phyloP scores from a whole-genome alignment of 2,113 vertebrate species.

The Oncorhynchus kisutch region DNA sequence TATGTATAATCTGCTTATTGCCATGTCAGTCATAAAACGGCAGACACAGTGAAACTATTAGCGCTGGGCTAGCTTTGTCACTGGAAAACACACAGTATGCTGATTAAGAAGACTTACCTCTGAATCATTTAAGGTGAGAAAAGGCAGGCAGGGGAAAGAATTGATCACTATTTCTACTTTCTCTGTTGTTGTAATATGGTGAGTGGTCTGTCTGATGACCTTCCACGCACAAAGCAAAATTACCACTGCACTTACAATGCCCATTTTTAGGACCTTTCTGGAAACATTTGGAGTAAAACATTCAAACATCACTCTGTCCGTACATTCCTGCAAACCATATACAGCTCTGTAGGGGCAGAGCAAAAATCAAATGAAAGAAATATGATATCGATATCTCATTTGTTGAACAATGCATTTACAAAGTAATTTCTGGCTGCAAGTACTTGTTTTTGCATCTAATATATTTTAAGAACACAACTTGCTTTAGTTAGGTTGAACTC shows the following conservation, averaged over 20 bases:
- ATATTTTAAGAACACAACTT: too few species aligned
- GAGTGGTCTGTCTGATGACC: slow-evolving; percentile 47
- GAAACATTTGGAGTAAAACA: slow-evolving; percentile 57
- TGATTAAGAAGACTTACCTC: slow-evolving; percentile 78
- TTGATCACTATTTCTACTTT: slow-evolving; percentile 62
- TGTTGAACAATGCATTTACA: not conserved
- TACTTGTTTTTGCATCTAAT: too few species aligned
- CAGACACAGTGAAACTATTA: slow-evolving; percentile 93
- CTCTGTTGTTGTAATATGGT: slow-evolving; percentile 56
- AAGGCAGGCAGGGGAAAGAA: slow-evolving; percentile 65
- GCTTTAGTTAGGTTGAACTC: too few species aligned
- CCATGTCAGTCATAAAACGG: slow-evolving; percentile 98
- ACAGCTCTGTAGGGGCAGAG: not conserved
- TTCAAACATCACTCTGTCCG: slow-evolving; percentile 70
- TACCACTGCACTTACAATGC: slow-evolving; percentile 34
- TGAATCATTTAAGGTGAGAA: slow-evolving; percentile 91
- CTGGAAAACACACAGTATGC: slow-evolving; percentile 81
- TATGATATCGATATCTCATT: not conserved
- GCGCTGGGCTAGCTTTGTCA: slow-evolving; percentile 80
- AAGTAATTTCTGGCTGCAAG: too few species aligned
- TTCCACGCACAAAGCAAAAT: slow-evolving; percentile 45
- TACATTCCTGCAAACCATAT: slow-evolving; percentile 4
- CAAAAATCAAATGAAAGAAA: not conserved
- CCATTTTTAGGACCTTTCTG: slow-evolving; percentile 41
- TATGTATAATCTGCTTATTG: slow-evolving; percentile 99